Base-by-base conservation (phyloP, 2,113 vertebrate genomes). In the Colaptes auratus region DNA sequence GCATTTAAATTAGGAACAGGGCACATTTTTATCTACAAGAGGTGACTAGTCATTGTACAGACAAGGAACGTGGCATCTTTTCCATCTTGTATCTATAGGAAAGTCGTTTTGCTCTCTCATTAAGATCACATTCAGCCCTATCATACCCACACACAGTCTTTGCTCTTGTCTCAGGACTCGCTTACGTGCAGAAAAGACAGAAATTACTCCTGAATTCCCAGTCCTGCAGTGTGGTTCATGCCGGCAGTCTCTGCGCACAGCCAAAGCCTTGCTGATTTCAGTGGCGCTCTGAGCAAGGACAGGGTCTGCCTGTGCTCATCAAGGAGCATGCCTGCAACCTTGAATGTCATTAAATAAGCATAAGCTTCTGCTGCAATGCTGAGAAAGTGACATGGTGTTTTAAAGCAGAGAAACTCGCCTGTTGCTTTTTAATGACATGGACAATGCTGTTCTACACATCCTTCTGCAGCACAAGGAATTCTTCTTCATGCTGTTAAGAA, bases 321-420 rank as follows among this genome's bases (percentile, higher is more conserved):
- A 85, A 92, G 75, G 78, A 88, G 72, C 89, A 31, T 7, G 75
- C 64, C 71, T 93, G 89, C 89, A 93, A 66, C 82, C 64, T 66
- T 82, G 79, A 85, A 23, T 46, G 73, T 78, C 89, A 91, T 95
- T 92, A 95, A 92, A 94, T 95, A 92, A 88, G 75, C 94, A 91
- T 89, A 66, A 93, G 89, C 89, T 80, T 82, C 69, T 93, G 84
- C 95, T 95, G 95, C 94, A 96, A 39, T 96, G 91, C 96, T 93
- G 85, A 89, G 53, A 67, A 93, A 78, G 56, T 92, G 93, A 71
- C 91, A 93, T 60, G 1, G 15, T 52, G 33, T 74, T 92, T 93
- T 61, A 71, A 80, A 95, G 89, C 79, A 23, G 77, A 77, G 58
- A 76, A 77, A 64, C 48, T 77, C 6, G 2, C 53, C 79, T 78